Conservation (phyloP, 2,888 invertebrate species). For the Polyommatus iphigenia region DNA sequence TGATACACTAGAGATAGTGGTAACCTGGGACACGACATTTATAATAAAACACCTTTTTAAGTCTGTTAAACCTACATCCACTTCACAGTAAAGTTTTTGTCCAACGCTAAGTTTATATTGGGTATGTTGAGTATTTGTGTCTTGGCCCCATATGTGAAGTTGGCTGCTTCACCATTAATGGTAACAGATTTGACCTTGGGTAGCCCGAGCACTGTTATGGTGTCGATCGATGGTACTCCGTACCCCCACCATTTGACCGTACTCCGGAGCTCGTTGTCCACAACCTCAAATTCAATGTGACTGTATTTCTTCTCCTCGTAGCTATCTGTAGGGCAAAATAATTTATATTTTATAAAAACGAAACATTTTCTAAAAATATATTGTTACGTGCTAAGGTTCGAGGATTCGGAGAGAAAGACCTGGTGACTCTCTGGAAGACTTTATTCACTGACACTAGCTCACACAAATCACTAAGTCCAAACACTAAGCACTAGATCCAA, state of each 20-base stretch:
- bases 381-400: too few relatives aligned
- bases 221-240: conserved; percentile 65
- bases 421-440: too few relatives aligned
- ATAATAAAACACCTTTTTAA: background rate
- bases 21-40: background rate
- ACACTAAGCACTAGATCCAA: too few relatives aligned
- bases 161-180: conserved; percentile 54
- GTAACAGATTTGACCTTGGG: conserved; percentile 51
- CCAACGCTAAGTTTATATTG: conserved; percentile 57
- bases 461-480: too few relatives aligned
- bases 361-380: background rate
- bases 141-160: conserved; percentile 51
- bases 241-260: conserved; percentile 70
- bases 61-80: conserved; percentile 50
- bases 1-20: background rate
- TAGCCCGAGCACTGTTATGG: conserved; percentile 55
- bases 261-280: conserved; percentile 55
- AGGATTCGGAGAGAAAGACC: too few relatives aligned
- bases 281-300: conserved; percentile 70
- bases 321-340: conserved; percentile 64
- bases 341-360: background rate
- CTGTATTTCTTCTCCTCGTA: conserved; percentile 81
- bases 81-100: conserved; percentile 60
- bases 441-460: too few relatives aligned
- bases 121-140: conserved; percentile 54